phyloP scores from a whole-genome alignment of 2,797 vertebrate genomes.

The Carcharodon carcharias region DNA sequence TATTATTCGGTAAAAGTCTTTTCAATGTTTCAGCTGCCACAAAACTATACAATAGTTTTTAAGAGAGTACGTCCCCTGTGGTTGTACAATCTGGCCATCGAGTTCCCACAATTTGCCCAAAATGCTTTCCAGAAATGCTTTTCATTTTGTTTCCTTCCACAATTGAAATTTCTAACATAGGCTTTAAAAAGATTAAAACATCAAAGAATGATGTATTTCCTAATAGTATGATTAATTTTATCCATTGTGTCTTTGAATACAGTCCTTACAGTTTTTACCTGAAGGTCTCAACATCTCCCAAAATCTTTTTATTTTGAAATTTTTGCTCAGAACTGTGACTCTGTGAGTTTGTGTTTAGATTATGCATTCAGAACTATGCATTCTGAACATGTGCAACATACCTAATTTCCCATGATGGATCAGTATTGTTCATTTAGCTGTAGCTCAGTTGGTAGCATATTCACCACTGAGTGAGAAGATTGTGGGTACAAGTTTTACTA shows the following conservation, averaged over 20 bases:
- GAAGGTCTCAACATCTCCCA: background rate
- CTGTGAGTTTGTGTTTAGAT: background rate
- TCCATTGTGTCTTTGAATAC: background rate
- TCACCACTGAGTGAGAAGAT: background rate
- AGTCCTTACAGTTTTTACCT: background rate
- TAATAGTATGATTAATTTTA: background rate
- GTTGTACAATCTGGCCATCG: too few species aligned
- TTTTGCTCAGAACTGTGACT: background rate
- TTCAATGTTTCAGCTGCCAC: background rate
- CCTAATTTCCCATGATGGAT: background rate
- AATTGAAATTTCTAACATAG: too few species aligned
- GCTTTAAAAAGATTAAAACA: too few species aligned
- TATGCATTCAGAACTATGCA: background rate
- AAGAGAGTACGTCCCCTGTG: background rate
- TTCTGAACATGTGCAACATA: background rate
- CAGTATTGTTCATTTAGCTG: background rate
- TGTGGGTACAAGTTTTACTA: background rate
- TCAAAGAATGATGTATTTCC: too few species aligned
- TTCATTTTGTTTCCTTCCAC: too few species aligned
- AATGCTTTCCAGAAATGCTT: too few species aligned
- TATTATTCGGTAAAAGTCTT: background rate
- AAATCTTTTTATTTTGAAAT: background rate
- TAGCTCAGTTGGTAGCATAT: background rate
- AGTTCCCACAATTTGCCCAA: too few species aligned
- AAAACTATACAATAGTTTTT: background rate